Conservation (phyloP, 1,140 invertebrate species). For the Leptopilina clavipes region DNA sequence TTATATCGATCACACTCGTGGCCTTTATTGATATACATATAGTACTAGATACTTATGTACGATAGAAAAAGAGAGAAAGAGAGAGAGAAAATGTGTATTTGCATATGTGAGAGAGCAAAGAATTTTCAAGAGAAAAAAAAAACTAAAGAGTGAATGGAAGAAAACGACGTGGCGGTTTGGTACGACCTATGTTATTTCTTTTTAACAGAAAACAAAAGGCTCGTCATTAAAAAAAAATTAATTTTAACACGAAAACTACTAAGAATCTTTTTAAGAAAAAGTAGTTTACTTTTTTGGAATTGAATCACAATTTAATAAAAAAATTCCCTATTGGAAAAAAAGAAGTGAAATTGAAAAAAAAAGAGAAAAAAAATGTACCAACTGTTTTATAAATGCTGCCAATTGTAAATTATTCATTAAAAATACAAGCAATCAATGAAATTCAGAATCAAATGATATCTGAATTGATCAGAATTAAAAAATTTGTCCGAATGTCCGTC, state of each 20-base stretch:
- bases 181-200: slow-evolving; percentile 55
- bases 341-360: too few relatives aligned
- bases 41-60: slow-evolving; percentile 52
- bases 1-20: slow-evolving; percentile 70
- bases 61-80: slow-evolving; percentile 48
- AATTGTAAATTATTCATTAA: slow-evolving; percentile 49
- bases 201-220: not conserved
- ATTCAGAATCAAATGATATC: not conserved
- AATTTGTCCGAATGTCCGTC: slow-evolving; percentile 11
- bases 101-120: slow-evolving; percentile 48
- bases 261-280: too few relatives aligned
- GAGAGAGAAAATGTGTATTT: slow-evolving; percentile 47
- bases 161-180: slow-evolving; percentile 51
- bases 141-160: slow-evolving; percentile 48
- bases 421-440: slow-evolving; percentile 24
- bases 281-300: too few relatives aligned
- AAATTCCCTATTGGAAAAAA: too few relatives aligned
- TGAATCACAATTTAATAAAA: too few relatives aligned
- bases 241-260: not conserved
- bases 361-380: not conserved
- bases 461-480: slow-evolving; percentile 27
- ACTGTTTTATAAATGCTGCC: slow-evolving; percentile 48
- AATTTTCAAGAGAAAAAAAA: slow-evolving; percentile 45
- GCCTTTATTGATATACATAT: slow-evolving; percentile 66
- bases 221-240: not conserved